Percentiles rank a stretch among this genome's conserved stretches.
phyloP scores from a whole-genome alignment of 2,797 vertebrate species.

The Sandelia bainsii region DNA sequence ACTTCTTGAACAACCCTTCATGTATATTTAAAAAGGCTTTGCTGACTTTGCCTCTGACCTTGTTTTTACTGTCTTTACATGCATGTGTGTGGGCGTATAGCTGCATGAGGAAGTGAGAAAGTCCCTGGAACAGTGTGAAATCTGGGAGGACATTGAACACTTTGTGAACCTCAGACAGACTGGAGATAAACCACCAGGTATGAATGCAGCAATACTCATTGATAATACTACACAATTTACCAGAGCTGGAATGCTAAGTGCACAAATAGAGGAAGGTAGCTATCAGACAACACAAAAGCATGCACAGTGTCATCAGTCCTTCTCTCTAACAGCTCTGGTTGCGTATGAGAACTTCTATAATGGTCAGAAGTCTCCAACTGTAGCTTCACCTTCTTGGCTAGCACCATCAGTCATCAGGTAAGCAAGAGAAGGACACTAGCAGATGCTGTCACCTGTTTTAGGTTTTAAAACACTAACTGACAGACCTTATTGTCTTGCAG shows the following conservation, averaged over 20 bases:
- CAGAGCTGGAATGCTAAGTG: neutral
- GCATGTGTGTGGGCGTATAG: conserved; percentile 69
- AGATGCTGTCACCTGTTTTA: neutral
- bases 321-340: conserved; percentile 83
- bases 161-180: conserved; percentile 91
- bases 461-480: neutral
- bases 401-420: conserved; percentile 73
- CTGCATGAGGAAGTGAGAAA: conserved; percentile 94
- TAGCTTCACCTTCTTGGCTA: conserved; percentile 29
- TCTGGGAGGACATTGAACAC: conserved; percentile 92
- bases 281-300: neutral
- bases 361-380: conserved; percentile 77
- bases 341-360: conserved; percentile 95
- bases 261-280: neutral
- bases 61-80: conserved; percentile 10
- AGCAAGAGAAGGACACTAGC: neutral
- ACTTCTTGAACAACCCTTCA: neutral
- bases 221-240: neutral
- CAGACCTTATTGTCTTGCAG: conserved; percentile 68
- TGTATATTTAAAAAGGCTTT: neutral
- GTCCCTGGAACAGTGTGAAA: conserved; percentile 91
- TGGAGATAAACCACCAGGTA: conserved; percentile 91
- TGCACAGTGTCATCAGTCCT: neutral
- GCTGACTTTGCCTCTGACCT: neutral
- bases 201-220: neutral